These are phyloP conservation scores for Pseudococcus longispinus DNA, from an alignment of 2,888 invertebrate genomes.

Conservation along the genomic window DNA sequence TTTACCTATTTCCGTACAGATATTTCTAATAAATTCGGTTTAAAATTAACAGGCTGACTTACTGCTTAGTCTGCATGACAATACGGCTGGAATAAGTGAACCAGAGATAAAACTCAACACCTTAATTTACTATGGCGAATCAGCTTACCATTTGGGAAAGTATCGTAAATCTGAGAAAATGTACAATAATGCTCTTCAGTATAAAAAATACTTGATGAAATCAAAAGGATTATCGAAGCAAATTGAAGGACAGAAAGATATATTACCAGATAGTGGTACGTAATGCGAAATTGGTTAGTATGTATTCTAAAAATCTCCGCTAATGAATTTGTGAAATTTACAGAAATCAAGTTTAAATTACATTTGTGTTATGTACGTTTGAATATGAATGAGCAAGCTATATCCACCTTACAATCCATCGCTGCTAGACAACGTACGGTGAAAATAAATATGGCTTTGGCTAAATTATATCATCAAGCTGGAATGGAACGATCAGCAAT, in stretches of 20 bases:
- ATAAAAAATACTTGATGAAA: conserved; percentile 70
- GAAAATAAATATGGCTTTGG: conserved; percentile 79
- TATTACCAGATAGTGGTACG: conserved; percentile 67
- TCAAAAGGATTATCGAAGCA: conserved; percentile 66
- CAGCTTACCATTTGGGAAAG: conserved; percentile 72
- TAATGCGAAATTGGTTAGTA: not conserved
- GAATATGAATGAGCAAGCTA: conserved; percentile 71
- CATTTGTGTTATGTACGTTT: conserved; percentile 74
- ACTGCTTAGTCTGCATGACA: conserved; percentile 71
- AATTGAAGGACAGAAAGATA: conserved; percentile 65
- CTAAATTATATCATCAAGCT: conserved; percentile 73
- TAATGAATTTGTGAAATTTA: conserved; percentile 45
- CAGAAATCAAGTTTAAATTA: conserved; percentile 76
- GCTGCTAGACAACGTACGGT: conserved; percentile 74
- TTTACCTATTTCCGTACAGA: not conserved
- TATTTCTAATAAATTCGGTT: not conserved
- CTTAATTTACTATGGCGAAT: conserved; percentile 74
- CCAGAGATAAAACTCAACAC: conserved; percentile 73
- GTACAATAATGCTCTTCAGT: conserved; percentile 71
- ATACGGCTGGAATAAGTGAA: conserved; percentile 70
- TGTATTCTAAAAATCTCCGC: not conserved
- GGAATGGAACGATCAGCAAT: conserved; percentile 77
- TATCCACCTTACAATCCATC: conserved; percentile 66
- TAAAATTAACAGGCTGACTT: conserved; percentile 68
- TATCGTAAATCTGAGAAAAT: conserved; percentile 74